Evolutionary conservation across 2,797 vertebrate genomes (phyloP).

Genomic region (Zalophus californianus): DNA sequence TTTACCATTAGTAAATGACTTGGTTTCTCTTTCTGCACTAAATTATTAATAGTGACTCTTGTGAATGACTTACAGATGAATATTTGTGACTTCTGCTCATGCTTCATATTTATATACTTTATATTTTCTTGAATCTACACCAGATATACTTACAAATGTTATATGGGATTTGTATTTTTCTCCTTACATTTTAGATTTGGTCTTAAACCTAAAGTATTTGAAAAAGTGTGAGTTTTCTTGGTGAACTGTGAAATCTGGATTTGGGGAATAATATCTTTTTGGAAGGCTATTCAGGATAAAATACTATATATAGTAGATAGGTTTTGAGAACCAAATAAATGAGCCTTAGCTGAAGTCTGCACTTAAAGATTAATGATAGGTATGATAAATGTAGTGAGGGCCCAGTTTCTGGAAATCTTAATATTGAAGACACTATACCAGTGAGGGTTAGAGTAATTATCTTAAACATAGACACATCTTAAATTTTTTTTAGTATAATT

Average conservation of each 20-base stretch:
- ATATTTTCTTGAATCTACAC: background rate
- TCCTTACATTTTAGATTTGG: background rate
- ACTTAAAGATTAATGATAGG: background rate
- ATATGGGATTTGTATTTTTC: background rate
- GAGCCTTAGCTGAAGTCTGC: background rate
- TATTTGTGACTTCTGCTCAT: background rate
- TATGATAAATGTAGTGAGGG: background rate
- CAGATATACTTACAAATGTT: background rate
- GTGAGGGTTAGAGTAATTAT: background rate
- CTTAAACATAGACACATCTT: background rate
- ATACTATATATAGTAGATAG: background rate
- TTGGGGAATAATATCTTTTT: background rate
- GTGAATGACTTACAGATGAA: background rate
- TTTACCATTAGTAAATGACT: background rate
- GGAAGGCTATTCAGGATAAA: background rate
- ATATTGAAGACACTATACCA: background rate
- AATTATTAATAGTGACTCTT: background rate
- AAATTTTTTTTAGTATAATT: background rate
- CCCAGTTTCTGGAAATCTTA: background rate
- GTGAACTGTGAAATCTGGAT: background rate
- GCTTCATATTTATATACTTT: background rate
- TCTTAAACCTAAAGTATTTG: background rate
- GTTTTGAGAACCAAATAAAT: background rate
- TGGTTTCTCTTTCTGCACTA: background rate
- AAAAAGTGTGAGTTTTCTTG: background rate